Conservation (phyloP, 1,140 invertebrate genomes). For the Dreissena polymorpha region DNA sequence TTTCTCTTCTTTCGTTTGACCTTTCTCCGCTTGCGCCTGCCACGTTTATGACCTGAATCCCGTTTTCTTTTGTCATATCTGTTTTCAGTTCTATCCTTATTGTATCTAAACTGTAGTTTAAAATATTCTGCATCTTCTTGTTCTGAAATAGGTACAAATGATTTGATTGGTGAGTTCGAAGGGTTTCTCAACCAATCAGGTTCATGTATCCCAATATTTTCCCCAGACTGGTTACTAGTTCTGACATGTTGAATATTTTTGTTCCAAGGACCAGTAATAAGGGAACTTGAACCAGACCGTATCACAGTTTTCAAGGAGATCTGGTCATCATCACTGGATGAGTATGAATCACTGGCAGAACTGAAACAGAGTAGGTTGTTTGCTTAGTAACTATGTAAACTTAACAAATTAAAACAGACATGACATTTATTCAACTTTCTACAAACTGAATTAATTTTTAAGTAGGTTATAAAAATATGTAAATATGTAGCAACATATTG, state of each 20-base stretch:
- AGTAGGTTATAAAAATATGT: too few species aligned
- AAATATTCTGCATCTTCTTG: slow-evolving; percentile 56
- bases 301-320: slow-evolving; percentile 28
- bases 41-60: not conserved
- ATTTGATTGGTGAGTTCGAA: slow-evolving; percentile 50
- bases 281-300: slow-evolving; percentile 37
- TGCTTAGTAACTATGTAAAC: too few species aligned
- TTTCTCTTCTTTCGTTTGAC: slow-evolving; percentile 20
- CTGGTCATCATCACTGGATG: slow-evolving; percentile 33
- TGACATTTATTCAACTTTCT: too few species aligned
- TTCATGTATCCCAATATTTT: not conserved
- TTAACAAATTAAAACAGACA: too few species aligned
- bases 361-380: slow-evolving; percentile 7
- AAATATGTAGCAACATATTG: too few species aligned
- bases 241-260: slow-evolving; percentile 10
- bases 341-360: not conserved
- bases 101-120: slow-evolving; percentile 45
- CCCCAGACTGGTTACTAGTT: slow-evolving; percentile 11
- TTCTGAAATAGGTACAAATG: slow-evolving; percentile 53
- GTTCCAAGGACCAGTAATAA: slow-evolving; percentile 50
- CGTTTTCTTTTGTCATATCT: slow-evolving; percentile 41
- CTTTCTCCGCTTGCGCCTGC: slow-evolving; percentile 22
- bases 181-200: slow-evolving; percentile 47
- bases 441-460: too few species aligned
- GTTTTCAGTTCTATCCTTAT: slow-evolving; percentile 22